Conservation (phyloP, 2,113 vertebrate species). For the Charina bottae region DNA sequence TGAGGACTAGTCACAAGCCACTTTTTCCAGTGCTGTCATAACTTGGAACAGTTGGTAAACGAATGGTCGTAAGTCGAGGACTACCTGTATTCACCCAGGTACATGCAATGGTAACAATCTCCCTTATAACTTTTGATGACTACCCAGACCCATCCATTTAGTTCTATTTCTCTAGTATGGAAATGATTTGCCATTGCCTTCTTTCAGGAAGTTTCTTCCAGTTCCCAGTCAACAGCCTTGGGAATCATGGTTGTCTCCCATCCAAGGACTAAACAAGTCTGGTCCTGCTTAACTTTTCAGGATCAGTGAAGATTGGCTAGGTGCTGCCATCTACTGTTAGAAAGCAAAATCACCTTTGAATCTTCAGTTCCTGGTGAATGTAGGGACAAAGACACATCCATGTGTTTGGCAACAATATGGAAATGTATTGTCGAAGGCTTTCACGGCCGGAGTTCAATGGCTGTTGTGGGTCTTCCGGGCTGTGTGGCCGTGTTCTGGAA, state of each 20-base stretch:
- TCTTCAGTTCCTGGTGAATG: not conserved
- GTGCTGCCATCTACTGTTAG: not conserved
- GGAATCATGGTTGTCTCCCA: not conserved
- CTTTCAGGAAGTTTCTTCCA: not conserved
- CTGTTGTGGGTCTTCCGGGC: too few relatives aligned
- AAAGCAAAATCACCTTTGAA: not conserved
- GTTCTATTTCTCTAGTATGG: not conserved
- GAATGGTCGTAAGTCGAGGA: too few relatives aligned
- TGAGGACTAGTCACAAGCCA: too few relatives aligned
- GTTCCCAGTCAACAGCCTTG: not conserved
- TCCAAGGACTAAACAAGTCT: not conserved
- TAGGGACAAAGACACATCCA: not conserved
- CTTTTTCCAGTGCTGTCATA: too few relatives aligned
- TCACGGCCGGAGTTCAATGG: too few relatives aligned
- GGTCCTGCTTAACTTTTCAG: not conserved
- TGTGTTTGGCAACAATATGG: not conserved
- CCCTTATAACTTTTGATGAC: not conserved
- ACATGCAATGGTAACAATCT: not conserved
- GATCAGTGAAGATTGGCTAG: not conserved
- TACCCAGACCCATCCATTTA: not conserved
- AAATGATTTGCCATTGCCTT: not conserved
- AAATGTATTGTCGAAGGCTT: too few relatives aligned
- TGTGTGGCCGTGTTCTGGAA: too few relatives aligned
- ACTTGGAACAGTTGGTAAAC: too few relatives aligned
- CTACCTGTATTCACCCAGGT: not conserved